phyloP scores from a whole-genome alignment of 2,797 vertebrate genomes.

The Tachyglossus aculeatus region DNA sequence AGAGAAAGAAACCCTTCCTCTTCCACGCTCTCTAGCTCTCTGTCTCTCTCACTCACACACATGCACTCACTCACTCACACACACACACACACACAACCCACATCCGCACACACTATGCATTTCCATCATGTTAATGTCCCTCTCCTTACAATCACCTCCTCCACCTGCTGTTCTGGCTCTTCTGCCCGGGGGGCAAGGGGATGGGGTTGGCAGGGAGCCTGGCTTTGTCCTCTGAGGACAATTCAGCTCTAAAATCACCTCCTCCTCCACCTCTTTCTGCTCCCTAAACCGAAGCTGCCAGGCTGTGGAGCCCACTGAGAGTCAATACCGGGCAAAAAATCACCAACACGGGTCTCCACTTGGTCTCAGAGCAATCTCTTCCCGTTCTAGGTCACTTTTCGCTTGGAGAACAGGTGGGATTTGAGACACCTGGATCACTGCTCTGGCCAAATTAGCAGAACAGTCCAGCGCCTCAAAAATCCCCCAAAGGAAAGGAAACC shows the following conservation, averaged over 20 bases:
- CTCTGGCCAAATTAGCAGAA: conserved; percentile 44
- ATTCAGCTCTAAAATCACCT: not conserved
- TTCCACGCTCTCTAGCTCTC: conserved; percentile 54
- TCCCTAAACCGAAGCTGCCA: not conserved
- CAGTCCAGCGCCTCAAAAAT: conserved; percentile 46
- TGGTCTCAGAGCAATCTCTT: conserved; percentile 7
- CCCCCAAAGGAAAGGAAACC: conserved; percentile 12
- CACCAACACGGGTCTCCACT: conserved; percentile 49
- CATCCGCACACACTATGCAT: conserved; percentile 60
- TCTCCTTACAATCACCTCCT: conserved; percentile 7
- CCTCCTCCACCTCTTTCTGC: not conserved
- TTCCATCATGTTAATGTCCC: conserved; percentile 56
- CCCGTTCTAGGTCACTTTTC: conserved; percentile 51
- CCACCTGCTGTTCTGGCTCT: not conserved
- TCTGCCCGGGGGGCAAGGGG: not conserved
- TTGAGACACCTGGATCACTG: not conserved
- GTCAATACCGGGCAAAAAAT: conserved; percentile 72
- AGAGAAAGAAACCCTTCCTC: conserved; percentile 70
- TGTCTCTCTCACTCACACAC: conserved; percentile 47
- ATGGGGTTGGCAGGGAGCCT: not conserved
- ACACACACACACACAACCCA: conserved; percentile 40
- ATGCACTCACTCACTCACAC: conserved; percentile 47
- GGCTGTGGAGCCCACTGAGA: conserved; percentile 35
- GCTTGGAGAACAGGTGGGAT: not conserved
- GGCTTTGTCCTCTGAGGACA: not conserved